Conservation (phyloP, 2,113 vertebrate genomes). For the Perca flavescens region DNA sequence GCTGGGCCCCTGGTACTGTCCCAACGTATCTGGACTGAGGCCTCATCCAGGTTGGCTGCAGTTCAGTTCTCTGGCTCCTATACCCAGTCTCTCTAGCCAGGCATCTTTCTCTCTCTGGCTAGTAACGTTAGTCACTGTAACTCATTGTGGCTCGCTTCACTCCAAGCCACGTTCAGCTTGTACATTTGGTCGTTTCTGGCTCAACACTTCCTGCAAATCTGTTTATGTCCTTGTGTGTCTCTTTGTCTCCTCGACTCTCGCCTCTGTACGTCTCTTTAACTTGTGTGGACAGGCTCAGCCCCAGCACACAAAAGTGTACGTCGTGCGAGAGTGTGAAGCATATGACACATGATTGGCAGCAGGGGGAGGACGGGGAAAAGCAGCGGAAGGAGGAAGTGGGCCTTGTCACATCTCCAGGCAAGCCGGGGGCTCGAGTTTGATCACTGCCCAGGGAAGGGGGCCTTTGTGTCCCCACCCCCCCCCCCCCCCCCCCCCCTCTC, state of each 20-base stretch:
- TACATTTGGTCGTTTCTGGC: slow-evolving; percentile 69
- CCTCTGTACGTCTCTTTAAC: slow-evolving; percentile 64
- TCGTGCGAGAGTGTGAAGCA: slow-evolving; percentile 60
- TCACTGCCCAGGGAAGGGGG: slow-evolving; percentile 71
- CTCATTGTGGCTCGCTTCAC: slow-evolving; percentile 71
- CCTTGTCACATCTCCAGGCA: slow-evolving; percentile 75
- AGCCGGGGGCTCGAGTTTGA: slow-evolving; percentile 76
- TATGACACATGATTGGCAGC: slow-evolving; percentile 81
- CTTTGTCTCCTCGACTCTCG: slow-evolving; percentile 58
- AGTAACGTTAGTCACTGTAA: slow-evolving; percentile 74
- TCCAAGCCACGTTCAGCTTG: slow-evolving; percentile 66
- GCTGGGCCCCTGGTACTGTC: slow-evolving; percentile 73
- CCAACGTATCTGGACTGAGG: slow-evolving; percentile 78
- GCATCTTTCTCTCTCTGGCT: slow-evolving; percentile 76
- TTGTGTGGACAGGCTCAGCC: slow-evolving; percentile 55
- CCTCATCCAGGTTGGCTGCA: slow-evolving; percentile 77
- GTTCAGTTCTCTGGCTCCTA: slow-evolving; percentile 77
- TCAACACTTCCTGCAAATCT: slow-evolving; percentile 43
- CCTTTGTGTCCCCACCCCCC: slow-evolving; percentile 40
- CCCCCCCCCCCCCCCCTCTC: not conserved
- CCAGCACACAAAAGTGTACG: slow-evolving; percentile 30
- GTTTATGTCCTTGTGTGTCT: slow-evolving; percentile 50
- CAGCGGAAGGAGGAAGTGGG: slow-evolving; percentile 65
- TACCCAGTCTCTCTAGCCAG: slow-evolving; percentile 70
- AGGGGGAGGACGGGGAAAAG: slow-evolving; percentile 47